phyloP scores from a whole-genome alignment of 2,888 invertebrate species.

The Amphimallon solstitiale region DNA sequence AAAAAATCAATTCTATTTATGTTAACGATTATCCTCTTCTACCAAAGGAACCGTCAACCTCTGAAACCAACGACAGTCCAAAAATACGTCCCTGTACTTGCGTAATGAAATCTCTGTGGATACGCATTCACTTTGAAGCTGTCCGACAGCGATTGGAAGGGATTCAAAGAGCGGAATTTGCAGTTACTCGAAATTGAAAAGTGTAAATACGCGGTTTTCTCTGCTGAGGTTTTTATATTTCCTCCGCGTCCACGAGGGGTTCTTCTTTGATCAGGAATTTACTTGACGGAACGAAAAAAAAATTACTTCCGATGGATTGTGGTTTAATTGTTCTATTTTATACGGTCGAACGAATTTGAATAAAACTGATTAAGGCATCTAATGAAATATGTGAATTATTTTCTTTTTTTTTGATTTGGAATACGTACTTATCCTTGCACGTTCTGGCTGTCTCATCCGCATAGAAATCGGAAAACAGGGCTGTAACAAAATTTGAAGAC shows the following conservation, averaged over 20 bases:
- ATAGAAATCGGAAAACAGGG: too few species aligned
- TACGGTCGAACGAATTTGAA: not conserved
- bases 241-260: not conserved
- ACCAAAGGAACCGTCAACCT: too few species aligned
- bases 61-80: not conserved
- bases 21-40: too few species aligned
- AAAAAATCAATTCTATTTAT: too few species aligned
- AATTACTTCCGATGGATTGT: too few species aligned
- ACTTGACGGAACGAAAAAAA: not conserved
- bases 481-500: too few species aligned
- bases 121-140: conserved; percentile 22
- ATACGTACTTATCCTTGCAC: too few species aligned
- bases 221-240: conserved; percentile 9
- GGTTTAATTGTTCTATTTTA: not conserved
- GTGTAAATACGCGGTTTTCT: conserved; percentile 15
- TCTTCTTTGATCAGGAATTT: not conserved
- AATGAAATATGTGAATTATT: too few species aligned
- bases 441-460: not conserved
- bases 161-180: conserved; percentile 8
- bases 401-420: too few species aligned
- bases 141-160: not conserved
- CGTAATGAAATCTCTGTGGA: conserved; percentile 24
- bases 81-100: not conserved
- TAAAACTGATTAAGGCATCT: too few species aligned
- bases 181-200: conserved; percentile 26